Conservation (phyloP, 35 echinoderm and acorn worm species). For the Eucidaris tribuloides region DNA sequence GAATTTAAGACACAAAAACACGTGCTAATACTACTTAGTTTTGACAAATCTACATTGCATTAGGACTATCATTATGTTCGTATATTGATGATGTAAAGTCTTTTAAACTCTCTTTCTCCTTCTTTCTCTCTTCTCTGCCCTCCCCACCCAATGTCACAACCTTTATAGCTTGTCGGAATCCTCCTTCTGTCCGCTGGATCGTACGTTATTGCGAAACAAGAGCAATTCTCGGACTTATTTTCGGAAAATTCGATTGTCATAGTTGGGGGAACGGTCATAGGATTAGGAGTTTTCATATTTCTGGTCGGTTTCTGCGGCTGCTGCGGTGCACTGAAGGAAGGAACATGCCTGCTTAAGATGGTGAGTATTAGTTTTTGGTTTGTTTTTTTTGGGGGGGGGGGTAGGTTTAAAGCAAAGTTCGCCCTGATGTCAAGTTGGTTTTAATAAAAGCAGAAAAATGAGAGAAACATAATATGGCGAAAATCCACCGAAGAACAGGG, state of each 20-base stretch:
- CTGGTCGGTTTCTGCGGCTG: constrained; percentile 90
- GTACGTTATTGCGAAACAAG: constrained; percentile 40
- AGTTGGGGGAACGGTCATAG: constrained; percentile 51
- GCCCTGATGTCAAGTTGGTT: too few species aligned
- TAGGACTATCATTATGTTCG: too few species aligned
- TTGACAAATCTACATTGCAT: too few species aligned
- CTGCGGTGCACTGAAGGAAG: constrained; percentile 79
- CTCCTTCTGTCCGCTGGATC: constrained; percentile 47
- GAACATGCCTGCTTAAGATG: constrained; percentile 61
- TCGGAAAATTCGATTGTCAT: constrained; percentile 54
- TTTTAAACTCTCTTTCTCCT: too few species aligned
- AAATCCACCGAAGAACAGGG: too few species aligned
- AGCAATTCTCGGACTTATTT: constrained; percentile 56
- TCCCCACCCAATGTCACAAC: not conserved
- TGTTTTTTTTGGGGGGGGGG: too few species aligned
- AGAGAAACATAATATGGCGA: too few species aligned
- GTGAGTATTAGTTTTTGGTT: constrained; percentile 42
- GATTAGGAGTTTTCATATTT: constrained; percentile 66
- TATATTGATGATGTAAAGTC: too few species aligned
- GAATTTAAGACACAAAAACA: too few species aligned
- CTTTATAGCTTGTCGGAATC: constrained; percentile 42
- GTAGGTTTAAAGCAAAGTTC: not conserved
- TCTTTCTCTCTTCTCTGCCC: not conserved
- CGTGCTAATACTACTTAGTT: too few species aligned
- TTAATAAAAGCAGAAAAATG: too few species aligned